Evolutionary conservation across 30 jellyfish, hydroid and myxozoan species (phyloP).

Genomic region (Chironex yamaguchii): DNA sequence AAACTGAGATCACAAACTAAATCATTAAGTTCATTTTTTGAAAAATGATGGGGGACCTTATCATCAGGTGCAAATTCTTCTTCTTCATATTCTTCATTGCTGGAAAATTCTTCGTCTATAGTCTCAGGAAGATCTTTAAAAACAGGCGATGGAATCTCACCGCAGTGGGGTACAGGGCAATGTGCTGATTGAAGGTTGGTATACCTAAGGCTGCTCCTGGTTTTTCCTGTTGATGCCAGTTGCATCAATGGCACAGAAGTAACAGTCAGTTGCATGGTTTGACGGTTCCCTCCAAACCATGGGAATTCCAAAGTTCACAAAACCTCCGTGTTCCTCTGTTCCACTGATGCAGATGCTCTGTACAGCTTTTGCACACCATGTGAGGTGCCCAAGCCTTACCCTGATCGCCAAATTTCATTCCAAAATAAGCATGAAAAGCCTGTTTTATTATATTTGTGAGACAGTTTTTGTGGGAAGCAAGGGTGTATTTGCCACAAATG

Average conservation of each 20-base stretch:
- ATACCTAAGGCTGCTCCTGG: neutral
- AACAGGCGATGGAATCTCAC: neutral
- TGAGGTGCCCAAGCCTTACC: conserved; percentile 8
- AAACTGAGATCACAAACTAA: no score
- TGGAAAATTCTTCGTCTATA: no score
- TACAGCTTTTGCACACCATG: conserved; percentile 8
- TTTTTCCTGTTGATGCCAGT: neutral
- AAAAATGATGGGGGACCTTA: no score
- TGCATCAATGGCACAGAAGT: neutral
- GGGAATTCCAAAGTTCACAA: neutral
- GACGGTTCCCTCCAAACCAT: conserved; percentile 25
- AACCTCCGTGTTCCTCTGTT: neutral
- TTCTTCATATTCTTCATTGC: no score
- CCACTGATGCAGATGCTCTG: conserved; percentile 1
- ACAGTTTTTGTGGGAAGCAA: no score
- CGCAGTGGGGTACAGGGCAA: conserved; percentile 1
- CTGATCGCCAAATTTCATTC: conserved; percentile 6
- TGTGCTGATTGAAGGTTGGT: neutral
- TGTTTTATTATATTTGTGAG: no score
- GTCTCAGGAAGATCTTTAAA: neutral
- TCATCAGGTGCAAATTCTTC: no score
- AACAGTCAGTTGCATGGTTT: conserved; percentile 1
- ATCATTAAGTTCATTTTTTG: no score
- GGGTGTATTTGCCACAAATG: no score
- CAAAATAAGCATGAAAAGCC: conserved; percentile 9